A percentile compares a stretch with the other conserved stretches of the same genome.
Evolutionary conservation across 2,113 vertebrate species (phyloP).

Genomic region (Tichodroma muraria): DNA sequence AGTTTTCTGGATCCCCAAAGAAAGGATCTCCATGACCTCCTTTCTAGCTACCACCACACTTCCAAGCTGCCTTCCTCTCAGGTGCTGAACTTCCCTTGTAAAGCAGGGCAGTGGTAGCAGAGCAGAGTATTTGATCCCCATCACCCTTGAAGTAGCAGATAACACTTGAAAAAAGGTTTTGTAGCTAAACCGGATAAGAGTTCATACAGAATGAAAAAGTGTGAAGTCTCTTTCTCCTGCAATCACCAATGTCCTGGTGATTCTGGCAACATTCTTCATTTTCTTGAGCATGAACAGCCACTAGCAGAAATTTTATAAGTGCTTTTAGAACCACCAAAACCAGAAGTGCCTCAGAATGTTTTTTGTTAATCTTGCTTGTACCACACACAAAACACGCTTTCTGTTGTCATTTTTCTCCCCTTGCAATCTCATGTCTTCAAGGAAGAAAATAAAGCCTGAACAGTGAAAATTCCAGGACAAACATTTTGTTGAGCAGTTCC

Average conservation of each 20-base stretch:
- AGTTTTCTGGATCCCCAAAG: background rate
- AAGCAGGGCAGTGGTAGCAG: background rate
- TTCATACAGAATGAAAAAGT: background rate
- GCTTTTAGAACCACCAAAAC: background rate
- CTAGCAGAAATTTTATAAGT: background rate
- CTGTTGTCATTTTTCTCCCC: background rate
- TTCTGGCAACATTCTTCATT: background rate
- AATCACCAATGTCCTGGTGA: too few species aligned
- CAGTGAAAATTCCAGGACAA: background rate
- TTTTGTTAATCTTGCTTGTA: background rate
- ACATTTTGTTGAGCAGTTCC: background rate
- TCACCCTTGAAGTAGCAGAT: background rate
- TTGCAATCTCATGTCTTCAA: background rate
- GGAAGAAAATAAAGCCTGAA: slow-evolving; percentile 7
- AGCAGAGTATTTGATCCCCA: background rate
- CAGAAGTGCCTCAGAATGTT: background rate
- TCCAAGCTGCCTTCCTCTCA: background rate
- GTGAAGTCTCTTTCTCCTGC: background rate
- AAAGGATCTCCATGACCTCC: background rate
- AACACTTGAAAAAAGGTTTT: background rate
- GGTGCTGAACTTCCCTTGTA: background rate
- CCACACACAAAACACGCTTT: background rate
- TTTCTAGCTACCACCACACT: accelerated
- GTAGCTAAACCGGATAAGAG: background rate
- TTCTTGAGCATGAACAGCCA: background rate